A percentile compares a stretch with the other conserved stretches of the same genome.
phyloP scores from a whole-genome alignment of 2,888 invertebrate species.

The Cordilura impudica region DNA sequence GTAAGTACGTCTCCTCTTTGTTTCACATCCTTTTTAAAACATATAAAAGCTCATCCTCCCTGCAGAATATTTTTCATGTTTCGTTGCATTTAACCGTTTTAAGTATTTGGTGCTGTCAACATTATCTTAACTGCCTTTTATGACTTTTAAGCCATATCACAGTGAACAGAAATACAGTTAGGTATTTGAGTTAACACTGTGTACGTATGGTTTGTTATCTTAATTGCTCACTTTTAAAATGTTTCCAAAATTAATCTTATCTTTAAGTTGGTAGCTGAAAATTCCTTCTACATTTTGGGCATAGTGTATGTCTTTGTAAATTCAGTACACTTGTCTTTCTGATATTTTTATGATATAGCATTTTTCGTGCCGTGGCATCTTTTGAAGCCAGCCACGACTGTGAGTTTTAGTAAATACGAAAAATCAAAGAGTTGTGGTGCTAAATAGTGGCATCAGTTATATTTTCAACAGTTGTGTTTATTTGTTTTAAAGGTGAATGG shows the following conservation, averaged over 20 bases:
- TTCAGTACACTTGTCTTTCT: background rate
- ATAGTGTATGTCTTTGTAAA: background rate
- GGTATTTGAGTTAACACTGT: too few species aligned
- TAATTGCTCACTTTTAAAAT: too few species aligned
- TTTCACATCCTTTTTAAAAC: background rate
- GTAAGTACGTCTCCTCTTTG: too few species aligned
- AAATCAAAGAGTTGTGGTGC: background rate
- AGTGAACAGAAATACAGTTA: background rate
- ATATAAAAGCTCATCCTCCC: background rate
- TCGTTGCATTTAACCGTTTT: background rate
- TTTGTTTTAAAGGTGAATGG: background rate
- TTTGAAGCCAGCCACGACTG: background rate
- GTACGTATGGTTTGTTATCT: too few species aligned
- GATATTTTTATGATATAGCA: background rate
- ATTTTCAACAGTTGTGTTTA: background rate
- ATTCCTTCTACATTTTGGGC: background rate
- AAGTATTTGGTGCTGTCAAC: background rate
- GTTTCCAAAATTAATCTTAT: too few species aligned
- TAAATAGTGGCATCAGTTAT: conserved; percentile 13
- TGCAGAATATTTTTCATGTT: background rate
- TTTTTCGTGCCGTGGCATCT: background rate
- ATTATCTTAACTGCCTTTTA: background rate
- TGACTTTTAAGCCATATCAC: conserved; percentile 5
- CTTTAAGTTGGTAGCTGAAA: too few species aligned
- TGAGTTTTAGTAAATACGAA: background rate